A percentile compares a stretch with the other conserved stretches of the same genome.
Conservation (phyloP, 2,888 invertebrate species). For the Calliscelio sp. region DNA sequence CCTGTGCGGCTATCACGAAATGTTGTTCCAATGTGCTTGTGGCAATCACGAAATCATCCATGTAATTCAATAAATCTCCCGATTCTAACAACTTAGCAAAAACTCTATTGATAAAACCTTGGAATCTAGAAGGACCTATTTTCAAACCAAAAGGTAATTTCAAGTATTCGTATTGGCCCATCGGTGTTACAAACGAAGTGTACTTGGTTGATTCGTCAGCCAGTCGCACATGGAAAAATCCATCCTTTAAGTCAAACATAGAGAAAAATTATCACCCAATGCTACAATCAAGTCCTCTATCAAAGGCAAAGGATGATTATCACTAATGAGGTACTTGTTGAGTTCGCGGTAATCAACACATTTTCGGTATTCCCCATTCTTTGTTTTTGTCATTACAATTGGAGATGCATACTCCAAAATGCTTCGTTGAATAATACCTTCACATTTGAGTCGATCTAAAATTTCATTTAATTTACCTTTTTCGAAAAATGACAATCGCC, state of each 20-base stretch:
- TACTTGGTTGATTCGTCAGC: not conserved
- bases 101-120: slow-evolving; percentile 2
- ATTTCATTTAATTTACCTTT: slow-evolving; percentile 8
- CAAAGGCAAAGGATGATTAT: slow-evolving; percentile 23
- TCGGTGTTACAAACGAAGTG: slow-evolving; percentile 9
- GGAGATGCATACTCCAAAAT: slow-evolving; percentile 26
- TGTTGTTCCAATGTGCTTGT: slow-evolving; percentile 43
- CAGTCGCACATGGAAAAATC: slow-evolving; percentile 6
- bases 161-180: slow-evolving; percentile 4
- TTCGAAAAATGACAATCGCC: slow-evolving; percentile 12
- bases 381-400: slow-evolving; percentile 21
- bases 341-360: slow-evolving; percentile 21
- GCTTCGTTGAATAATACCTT: slow-evolving; percentile 4
- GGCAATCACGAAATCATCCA: slow-evolving; percentile 67
- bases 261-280: slow-evolving; percentile 6
- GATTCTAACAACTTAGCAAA: slow-evolving; percentile 3
- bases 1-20: slow-evolving; percentile 33
- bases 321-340: slow-evolving; percentile 18
- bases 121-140: slow-evolving; percentile 4
- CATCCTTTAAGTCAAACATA: slow-evolving; percentile 15
- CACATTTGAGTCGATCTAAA: not conserved
- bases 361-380: slow-evolving; percentile 22
- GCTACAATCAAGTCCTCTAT: not conserved
- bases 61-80: slow-evolving; percentile 36
- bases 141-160: slow-evolving; percentile 20